Evolutionary conservation across 2,797 vertebrate species (phyloP).

Genomic region (Myotis myotis): DNA sequence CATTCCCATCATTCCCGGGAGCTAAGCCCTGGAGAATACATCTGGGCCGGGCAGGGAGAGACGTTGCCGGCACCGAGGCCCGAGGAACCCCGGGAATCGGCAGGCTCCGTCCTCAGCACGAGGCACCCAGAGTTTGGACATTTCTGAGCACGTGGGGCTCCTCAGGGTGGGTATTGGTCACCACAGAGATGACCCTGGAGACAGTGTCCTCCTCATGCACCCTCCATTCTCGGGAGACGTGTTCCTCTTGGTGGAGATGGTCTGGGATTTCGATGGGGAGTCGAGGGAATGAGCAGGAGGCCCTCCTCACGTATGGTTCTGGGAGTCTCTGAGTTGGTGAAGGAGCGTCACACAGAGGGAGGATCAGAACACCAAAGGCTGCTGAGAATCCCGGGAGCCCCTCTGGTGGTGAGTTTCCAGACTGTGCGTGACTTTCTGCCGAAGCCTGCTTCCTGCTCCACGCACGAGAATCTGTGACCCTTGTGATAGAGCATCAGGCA

Average conservation of each 20-base stretch:
- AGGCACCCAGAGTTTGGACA: neutral
- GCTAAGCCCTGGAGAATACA: constrained; percentile 49
- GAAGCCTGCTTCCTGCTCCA: neutral
- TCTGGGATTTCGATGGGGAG: neutral
- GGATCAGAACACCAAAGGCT: neutral
- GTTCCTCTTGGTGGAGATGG: neutral
- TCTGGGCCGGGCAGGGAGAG: neutral
- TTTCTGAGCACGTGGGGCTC: neutral
- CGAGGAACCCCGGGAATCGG: neutral
- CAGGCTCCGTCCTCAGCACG: neutral
- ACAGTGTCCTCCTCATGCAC: neutral
- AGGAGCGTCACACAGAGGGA: neutral
- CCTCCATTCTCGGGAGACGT: neutral
- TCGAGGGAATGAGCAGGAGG: accelerated
- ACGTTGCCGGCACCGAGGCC: neutral
- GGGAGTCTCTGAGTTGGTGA: neutral
- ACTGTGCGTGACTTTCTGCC: constrained; percentile 14
- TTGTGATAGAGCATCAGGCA: constrained; percentile 37
- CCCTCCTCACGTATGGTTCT: neutral
- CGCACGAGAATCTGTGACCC: constrained; percentile 9
- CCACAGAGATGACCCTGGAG: neutral
- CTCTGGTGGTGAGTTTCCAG: neutral
- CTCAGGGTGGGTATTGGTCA: neutral
- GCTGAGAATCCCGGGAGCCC: neutral
- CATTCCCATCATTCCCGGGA: neutral